Evolutionary conservation across 1,140 invertebrate species (phyloP), one percentile per base, ranked within the genome.

Genomic region (Pseudomyrmex gracilis): DNA sequence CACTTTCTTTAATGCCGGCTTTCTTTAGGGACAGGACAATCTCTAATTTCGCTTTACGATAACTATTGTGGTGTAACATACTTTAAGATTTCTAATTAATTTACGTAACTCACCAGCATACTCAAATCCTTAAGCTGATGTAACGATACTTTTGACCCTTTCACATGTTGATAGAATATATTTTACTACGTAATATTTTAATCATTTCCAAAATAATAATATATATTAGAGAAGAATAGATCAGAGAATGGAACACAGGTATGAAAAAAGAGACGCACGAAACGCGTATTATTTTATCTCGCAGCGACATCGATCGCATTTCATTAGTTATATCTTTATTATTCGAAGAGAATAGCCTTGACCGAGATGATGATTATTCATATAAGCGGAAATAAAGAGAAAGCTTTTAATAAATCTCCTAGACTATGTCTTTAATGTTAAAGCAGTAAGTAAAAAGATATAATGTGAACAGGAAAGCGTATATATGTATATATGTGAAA

Each of bases 331-430:
- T 47, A 53, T 61, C 22, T 58, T 57, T 57, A 17, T 63, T 68
- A 53, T 13, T n/a, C 20, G 47, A 63, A n/a, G 67, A 22, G 68
- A 73, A 66, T 47, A 55, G 17, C 76, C 64, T 77, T 85, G 73
- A 68, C 71, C 47, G 73, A 68, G 57, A 77, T 76, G 43, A n/a
- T 55, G 34, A 57, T 63, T 58, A 53, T 20, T 5, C 12, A 51
- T 53, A 22, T 13, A 13, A 15, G 10, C 22, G 68, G 53, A 43
- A 55, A 55, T 71, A 24, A 43, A 71, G n/a, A 12, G 51, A 71
- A 17, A 34, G 0, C 22, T 71, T 34, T 55, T 20, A 4, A 70
- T 34, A 22, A 68, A 15, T 55, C 7, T 2, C n/a, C 22, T 4
- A 13, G 51, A 43, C 34, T 55, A 22, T 24, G 49, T 22, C 43